Percentiles rank a stretch among this genome's conserved stretches.
Conservation (phyloP, 1,140 invertebrate species). For the Chironomus tepperi region DNA sequence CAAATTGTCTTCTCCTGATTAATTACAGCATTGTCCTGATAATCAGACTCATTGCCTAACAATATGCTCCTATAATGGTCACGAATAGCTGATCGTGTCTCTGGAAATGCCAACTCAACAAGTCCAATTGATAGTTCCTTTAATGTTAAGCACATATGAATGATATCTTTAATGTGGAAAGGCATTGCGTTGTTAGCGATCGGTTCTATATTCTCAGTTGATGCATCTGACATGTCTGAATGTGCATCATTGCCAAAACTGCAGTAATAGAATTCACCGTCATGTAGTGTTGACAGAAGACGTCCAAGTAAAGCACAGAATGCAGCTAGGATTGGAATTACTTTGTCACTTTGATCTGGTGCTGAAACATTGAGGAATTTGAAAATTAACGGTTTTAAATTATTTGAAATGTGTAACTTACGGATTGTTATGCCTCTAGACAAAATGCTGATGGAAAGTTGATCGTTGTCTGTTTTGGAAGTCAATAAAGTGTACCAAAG, state of each 20-base stretch:
- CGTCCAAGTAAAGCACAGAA: slow-evolving; percentile 80
- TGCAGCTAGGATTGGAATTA: slow-evolving; percentile 69
- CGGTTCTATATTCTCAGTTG: slow-evolving; percentile 32
- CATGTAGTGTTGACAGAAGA: slow-evolving; percentile 75
- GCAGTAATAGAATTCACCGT: slow-evolving; percentile 68
- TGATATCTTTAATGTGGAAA: slow-evolving; percentile 42
- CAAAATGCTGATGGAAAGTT: slow-evolving; percentile 35
- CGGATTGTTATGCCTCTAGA: slow-evolving; percentile 37
- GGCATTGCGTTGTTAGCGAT: slow-evolving; percentile 36
- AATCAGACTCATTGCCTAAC: slow-evolving; percentile 33
- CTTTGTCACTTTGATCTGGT: slow-evolving; percentile 55
- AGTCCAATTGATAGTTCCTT: slow-evolving; percentile 80
- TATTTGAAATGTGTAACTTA: slow-evolving; percentile 29
- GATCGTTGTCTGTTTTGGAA: slow-evolving; percentile 40
- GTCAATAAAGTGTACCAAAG: slow-evolving; percentile 60
- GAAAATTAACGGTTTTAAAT: neutral
- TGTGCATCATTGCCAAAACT: slow-evolving; percentile 27
- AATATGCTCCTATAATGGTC: slow-evolving; percentile 40
- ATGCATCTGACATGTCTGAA: slow-evolving; percentile 34
- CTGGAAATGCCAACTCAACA: slow-evolving; percentile 84
- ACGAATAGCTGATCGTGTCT: slow-evolving; percentile 51
- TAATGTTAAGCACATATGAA: slow-evolving; percentile 56
- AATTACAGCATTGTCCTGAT: slow-evolving; percentile 33
- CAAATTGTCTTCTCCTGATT: slow-evolving; percentile 45
- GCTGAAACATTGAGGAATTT: slow-evolving; percentile 43